Base-by-base conservation (phyloP, 2,888 invertebrate genomes). In the Microctonus hyperodae region DNA sequence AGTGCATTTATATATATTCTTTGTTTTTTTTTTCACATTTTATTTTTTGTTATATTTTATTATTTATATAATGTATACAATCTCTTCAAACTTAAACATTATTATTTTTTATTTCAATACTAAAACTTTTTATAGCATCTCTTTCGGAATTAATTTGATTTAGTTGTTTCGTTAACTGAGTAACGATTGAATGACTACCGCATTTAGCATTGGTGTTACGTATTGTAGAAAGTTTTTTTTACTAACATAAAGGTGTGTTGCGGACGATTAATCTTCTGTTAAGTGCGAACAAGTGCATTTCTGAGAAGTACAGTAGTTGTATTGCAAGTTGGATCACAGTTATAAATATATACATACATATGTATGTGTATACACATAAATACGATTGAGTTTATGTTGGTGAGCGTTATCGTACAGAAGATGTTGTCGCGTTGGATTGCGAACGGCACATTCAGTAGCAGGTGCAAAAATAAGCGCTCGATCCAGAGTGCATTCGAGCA, bases 191-290 rank as follows among this genome's bases (percentile, higher is more conserved):
- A 44, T 44, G 44, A 44, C 16, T 44, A 16, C 16, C 7, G 16
- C 20, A 16, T 16, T 44, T 44, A 3, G 16, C 9, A 44, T 44
- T 44, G 44, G 1, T 44, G 16, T 44, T 4, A 44, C 16, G 44
- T 44, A 44, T 44, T 44, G 44, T 44, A n/a, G n/a, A 20, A 44
- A 44, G 20, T 44, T 44, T 44, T 44, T 44, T 44, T n/a, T 44
- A 25, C 23, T 25, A 37, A 65, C 58, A 37, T 28, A 56, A n/a
- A 13, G 37, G 20, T 44, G 25, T 70, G 70, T 65, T 59, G 70
- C 44, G 40, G 69, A 74, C 77, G 74, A 76, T 77, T 77, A 77
- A 77, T 77, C 77, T 77, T 74, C 67, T 31, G 66, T 72, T 55
- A 44, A 59, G 33, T 67, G 64, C 72, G 64, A 69, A 69, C 70